Conservation (phyloP, 2,888 invertebrate species). For the Spilarctia lutea region DNA sequence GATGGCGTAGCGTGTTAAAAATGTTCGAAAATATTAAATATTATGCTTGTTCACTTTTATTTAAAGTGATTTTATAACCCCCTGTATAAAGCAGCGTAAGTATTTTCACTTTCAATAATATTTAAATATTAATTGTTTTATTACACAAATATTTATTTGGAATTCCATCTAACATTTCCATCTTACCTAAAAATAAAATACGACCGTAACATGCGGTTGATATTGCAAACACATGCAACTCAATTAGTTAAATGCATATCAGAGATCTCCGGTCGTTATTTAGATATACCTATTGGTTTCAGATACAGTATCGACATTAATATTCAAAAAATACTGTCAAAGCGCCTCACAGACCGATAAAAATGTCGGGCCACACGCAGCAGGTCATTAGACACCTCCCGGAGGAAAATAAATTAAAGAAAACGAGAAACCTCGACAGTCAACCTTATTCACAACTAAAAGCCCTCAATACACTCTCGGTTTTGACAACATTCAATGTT, state of each 20-base stretch:
- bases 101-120: neutral
- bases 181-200: slow-evolving; percentile 44
- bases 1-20: no score
- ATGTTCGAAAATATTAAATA: no score
- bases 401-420: slow-evolving; percentile 84
- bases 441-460: slow-evolving; percentile 69
- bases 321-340: slow-evolving; percentile 84
- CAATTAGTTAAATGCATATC: slow-evolving; percentile 60
- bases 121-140: neutral
- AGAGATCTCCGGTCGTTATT: slow-evolving; percentile 51
- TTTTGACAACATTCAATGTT: slow-evolving; percentile 46
- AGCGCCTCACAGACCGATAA: slow-evolving; percentile 81
- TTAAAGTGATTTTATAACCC: no score
- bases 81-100: neutral
- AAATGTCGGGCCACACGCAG: slow-evolving; percentile 85
- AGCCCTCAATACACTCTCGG: slow-evolving; percentile 50
- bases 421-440: slow-evolving; percentile 82
- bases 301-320: slow-evolving; percentile 76
- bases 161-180: slow-evolving; percentile 28
- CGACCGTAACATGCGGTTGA: slow-evolving; percentile 40
- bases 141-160: slow-evolving; percentile 43
- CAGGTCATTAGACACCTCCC: slow-evolving; percentile 85
- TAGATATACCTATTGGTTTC: slow-evolving; percentile 64
- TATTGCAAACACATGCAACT: slow-evolving; percentile 59
- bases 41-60: no score